Conservation (phyloP, 2,113 vertebrate species). For the Pollimyrus isidori region DNA sequence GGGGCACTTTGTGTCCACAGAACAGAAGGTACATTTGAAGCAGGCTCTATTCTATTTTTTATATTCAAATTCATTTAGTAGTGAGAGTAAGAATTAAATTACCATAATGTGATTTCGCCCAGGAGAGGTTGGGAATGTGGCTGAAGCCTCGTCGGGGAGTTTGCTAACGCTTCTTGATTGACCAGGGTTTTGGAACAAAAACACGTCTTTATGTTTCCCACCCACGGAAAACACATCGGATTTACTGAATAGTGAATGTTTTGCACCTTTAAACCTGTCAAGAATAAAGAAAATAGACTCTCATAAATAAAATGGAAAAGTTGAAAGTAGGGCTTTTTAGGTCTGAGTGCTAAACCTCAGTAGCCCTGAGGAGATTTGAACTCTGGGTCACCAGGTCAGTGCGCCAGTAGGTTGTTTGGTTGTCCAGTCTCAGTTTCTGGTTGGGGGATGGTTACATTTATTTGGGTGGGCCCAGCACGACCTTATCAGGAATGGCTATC, state of each 20-base stretch:
- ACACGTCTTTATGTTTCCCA: background rate
- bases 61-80: slow-evolving; percentile 13
- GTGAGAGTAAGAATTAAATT: background rate
- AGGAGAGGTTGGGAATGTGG: background rate
- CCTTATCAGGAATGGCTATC: background rate
- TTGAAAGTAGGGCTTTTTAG: background rate
- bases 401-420: background rate
- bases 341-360: background rate
- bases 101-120: background rate
- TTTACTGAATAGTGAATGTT: background rate
- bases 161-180: background rate
- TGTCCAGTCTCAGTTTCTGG: background rate
- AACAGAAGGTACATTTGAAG: slow-evolving; percentile 28
- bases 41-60: slow-evolving; percentile 34
- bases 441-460: background rate
- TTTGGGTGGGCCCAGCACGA: background rate
- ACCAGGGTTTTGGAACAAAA: background rate
- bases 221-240: background rate
- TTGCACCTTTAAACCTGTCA: background rate
- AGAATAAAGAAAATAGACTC: background rate
- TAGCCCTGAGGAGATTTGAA: background rate
- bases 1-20: slow-evolving; percentile 6
- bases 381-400: background rate
- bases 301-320: background rate
- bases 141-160: background rate